phyloP scores from a whole-genome alignment of 1,140 invertebrate species.

The Drosophila ironensis region DNA sequence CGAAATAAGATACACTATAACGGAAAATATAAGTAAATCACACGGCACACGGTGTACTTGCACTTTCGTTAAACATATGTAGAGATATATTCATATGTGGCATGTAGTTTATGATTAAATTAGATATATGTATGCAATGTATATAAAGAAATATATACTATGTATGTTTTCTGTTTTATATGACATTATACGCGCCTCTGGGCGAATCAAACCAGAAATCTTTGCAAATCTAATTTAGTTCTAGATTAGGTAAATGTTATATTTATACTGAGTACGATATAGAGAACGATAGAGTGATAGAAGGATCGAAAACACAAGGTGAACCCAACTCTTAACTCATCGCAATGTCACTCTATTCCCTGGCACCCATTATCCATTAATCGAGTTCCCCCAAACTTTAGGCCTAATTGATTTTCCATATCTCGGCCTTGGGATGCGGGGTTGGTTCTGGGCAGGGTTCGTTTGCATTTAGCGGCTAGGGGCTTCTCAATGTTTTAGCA shows the following conservation, averaged over 20 bases:
- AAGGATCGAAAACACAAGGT: constrained; percentile 1
- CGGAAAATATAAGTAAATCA: constrained; percentile 33
- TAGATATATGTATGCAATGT: constrained; percentile 45
- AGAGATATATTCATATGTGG: constrained; percentile 54
- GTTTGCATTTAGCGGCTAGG: constrained; percentile 30
- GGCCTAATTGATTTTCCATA: not conserved
- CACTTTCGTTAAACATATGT: constrained; percentile 54
- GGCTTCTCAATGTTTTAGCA: constrained; percentile 28
- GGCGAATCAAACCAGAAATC: constrained; percentile 54
- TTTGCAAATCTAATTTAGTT: constrained; percentile 61
- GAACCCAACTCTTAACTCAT: constrained; percentile 15
- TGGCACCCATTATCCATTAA: not conserved
- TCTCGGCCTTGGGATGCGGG: not conserved
- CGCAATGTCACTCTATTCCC: not conserved
- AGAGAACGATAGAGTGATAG: constrained; percentile 33
- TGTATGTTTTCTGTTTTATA: constrained; percentile 41
- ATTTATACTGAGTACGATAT: constrained; percentile 67
- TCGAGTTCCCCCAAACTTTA: not conserved
- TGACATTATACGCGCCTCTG: constrained; percentile 47
- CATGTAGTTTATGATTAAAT: constrained; percentile 58
- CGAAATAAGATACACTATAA: constrained; percentile 28
- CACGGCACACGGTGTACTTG: constrained; percentile 57
- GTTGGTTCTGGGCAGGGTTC: constrained; percentile 17
- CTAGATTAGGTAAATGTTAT: constrained; percentile 52
- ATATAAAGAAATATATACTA: constrained; percentile 54